Base-by-base conservation (phyloP, 2,113 vertebrate species). In the Andinoacara biseriatus region DNA sequence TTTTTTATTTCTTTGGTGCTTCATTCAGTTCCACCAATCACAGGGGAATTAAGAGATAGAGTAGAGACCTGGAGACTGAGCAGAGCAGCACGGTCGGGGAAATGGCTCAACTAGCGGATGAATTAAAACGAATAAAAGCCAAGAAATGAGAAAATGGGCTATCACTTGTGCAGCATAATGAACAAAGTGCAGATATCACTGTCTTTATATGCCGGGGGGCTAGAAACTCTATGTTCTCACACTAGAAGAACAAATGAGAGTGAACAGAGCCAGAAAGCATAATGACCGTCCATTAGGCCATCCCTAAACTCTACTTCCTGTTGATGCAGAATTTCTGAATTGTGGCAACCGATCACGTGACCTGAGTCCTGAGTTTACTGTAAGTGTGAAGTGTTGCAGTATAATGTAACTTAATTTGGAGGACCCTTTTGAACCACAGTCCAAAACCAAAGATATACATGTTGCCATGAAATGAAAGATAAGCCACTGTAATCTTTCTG, bases 91-190 rank as follows among this genome's bases (percentile, higher is more conserved):
- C 58, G 63, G 81, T 76, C 9, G 20, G 78, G 89, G 90, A 92
- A 92, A 89, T 82, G 87, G 90, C 76, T 92, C 84, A 91, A 95
- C 76, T 81, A 74, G 76, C 78, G 83, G 90, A 92, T 75, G 88
- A 93, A 94, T 92, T 94, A 92, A 95, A 93, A 87, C 33, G 90
- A 94, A 93, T 94, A 94, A 94, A 93, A 91, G 89, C 86, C 86
- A 84, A 92, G 84, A 91, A 92, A 93, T 93, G 86, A 85, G 78
- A 92, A 93, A 93, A 92, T 49, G 84, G 91, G 46, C 88, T 93
- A 95, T 93, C 91, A 87, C 78, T 93, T 87, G 84, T 81, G 83
- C 86, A 65, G 82, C 57, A 81, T 94, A 94, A 94, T 94, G 90
- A 94, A 91, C 86, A 86, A 86, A 92, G 91, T 86, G 83, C 90